Evolutionary conservation across 2,888 invertebrate genomes (phyloP), one percentile per base, ranked within the genome.

Genomic region (Torymus tubicola): DNA sequence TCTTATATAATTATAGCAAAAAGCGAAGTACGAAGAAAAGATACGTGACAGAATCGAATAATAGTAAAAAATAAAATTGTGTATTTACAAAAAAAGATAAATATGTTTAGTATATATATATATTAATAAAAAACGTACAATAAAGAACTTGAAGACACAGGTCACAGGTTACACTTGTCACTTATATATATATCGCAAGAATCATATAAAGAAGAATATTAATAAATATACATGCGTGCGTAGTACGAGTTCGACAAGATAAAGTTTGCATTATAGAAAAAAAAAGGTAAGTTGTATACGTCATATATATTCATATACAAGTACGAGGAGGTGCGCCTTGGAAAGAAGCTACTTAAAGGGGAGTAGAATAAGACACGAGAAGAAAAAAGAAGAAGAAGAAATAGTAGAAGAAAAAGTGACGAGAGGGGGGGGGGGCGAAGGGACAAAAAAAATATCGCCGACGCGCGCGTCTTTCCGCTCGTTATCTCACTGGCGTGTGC

Each of bases 191-290:
- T 42, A 42, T 42, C 42, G 42, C 42, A 42, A 42, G 42, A 42
- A 42, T 42, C 42, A 42, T 42, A 42, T 42, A 42, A 42, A 42
- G 42, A 42, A 42, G 5, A 42, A 42, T 42, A 42, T 21, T 24
- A 63, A 12, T 53, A 69, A 21, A 53, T 61, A 53, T 61, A 65
- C 73, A 73, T 73, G 65, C 73, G 73, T 65, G 65, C 65, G 14
- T 57, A 11, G 55, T 31, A 72, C 13, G 14, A 24, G n/a, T 63
- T 16, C 11, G 63, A 72, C 42, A 42, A 42, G 42, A 42, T 42
- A 61, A 72, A 50, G 61, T 31, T 73, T 58, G 65, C 65, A 57
- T 65, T 65, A 65, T 18, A 18, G 52, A 65, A 2, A 52, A 18
- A 18, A 11, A 42, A 42, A 8, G 8, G 42, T 61, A 52, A 8